Conservation (phyloP, 2,888 invertebrate species). For the Drosophila crucigera region DNA sequence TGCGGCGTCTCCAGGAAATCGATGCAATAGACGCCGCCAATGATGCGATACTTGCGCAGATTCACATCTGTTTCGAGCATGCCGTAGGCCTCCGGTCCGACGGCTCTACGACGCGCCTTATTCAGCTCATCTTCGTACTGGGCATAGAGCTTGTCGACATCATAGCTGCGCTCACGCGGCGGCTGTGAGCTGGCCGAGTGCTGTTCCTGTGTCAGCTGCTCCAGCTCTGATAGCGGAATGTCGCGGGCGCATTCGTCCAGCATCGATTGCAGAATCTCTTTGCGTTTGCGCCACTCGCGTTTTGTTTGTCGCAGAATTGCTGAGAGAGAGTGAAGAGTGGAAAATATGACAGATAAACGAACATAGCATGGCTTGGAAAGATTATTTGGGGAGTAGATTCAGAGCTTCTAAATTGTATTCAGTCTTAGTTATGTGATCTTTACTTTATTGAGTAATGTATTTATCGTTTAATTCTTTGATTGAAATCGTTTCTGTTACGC, state of each 20-base stretch:
- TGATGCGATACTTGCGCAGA: constrained; percentile 90
- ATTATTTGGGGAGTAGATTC: neutral
- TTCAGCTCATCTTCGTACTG: constrained; percentile 85
- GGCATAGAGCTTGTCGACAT: constrained; percentile 84
- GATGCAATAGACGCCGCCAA: constrained; percentile 91
- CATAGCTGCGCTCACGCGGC: constrained; percentile 74
- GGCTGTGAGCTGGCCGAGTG: constrained; percentile 72
- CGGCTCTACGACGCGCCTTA: constrained; percentile 78
- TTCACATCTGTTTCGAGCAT: constrained; percentile 89
- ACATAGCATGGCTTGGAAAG: neutral
- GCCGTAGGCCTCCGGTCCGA: constrained; percentile 82
- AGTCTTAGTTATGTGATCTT: neutral
- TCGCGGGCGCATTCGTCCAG: constrained; percentile 82
- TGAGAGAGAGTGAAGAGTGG: constrained; percentile 14
- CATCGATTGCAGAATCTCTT: constrained; percentile 84
- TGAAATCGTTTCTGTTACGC: neutral
- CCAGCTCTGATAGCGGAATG: constrained; percentile 71
- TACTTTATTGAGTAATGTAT: neutral
- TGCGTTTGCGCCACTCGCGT: constrained; percentile 85
- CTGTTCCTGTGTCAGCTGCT: constrained; percentile 75
- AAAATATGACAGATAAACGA: neutral
- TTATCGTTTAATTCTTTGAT: neutral
- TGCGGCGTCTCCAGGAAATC: constrained; percentile 92
- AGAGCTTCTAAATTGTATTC: neutral
- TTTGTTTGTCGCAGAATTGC: constrained; percentile 84